phyloP scores from a whole-genome alignment of 2,888 invertebrate species.

The Cryptocheilus praepositus region DNA sequence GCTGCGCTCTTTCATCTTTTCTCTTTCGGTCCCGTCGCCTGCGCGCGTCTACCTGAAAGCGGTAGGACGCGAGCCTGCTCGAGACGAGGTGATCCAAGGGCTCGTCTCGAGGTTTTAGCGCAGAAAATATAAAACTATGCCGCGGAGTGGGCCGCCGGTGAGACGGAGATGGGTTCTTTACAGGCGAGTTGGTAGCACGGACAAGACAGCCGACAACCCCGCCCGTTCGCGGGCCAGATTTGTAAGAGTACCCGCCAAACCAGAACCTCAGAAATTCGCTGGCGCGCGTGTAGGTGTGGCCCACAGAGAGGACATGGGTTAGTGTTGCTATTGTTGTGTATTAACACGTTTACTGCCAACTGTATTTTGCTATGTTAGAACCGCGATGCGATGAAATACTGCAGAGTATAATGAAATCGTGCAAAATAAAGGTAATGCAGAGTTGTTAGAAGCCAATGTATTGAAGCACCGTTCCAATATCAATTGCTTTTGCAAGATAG shows the following conservation, averaged over 20 bases:
- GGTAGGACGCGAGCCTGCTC: not conserved
- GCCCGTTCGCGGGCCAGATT: constrained; percentile 62
- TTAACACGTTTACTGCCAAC: too few species aligned
- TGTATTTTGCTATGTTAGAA: too few species aligned
- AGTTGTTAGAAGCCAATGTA: too few species aligned
- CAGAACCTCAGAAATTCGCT: constrained; percentile 44
- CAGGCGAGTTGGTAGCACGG: constrained; percentile 68
- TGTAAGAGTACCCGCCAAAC: constrained; percentile 59
- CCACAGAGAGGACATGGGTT: too few species aligned
- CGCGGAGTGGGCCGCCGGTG: constrained; percentile 54
- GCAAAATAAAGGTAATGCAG: too few species aligned
- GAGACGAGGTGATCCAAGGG: constrained; percentile 53
- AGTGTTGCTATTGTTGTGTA: too few species aligned
- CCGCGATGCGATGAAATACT: too few species aligned
- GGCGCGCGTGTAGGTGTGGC: too few species aligned
- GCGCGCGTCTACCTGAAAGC: constrained; percentile 28
- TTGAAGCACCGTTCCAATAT: too few species aligned
- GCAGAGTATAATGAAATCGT: too few species aligned
- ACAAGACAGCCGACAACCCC: constrained; percentile 71
- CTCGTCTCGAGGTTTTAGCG: constrained; percentile 48
- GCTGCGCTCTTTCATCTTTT: not conserved
- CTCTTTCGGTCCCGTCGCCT: not conserved
- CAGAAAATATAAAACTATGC: constrained; percentile 48
- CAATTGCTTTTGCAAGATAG: too few species aligned
- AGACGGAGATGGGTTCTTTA: constrained; percentile 63